Conservation (phyloP, 2,797 vertebrate species). For the Tamandua tetradactyla region DNA sequence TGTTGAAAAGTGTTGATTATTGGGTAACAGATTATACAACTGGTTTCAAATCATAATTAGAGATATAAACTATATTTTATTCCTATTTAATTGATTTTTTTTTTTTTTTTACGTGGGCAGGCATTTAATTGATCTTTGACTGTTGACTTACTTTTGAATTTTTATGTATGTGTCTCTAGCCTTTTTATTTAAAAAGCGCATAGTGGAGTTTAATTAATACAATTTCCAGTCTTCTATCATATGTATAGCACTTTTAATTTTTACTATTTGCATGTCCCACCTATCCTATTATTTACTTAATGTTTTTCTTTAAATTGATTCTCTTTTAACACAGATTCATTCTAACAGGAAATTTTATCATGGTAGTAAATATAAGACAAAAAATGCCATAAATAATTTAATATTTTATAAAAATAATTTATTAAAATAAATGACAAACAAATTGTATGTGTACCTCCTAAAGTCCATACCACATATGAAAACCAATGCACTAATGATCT, state of each 20-base stretch:
- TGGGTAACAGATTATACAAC: neutral
- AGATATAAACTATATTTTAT: neutral
- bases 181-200: neutral
- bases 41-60: neutral
- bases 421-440: too few species aligned
- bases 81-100: neutral
- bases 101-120: too few species aligned
- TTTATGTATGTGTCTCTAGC: neutral
- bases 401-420: too few species aligned
- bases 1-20: neutral
- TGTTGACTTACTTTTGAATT: neutral
- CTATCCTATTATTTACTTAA: neutral
- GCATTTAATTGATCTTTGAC: conserved; percentile 6
- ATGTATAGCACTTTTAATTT: neutral
- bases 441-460: neutral
- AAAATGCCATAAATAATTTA: neutral
- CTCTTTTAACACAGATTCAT: neutral
- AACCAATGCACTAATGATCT: neutral
- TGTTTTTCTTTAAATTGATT: neutral
- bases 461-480: neutral
- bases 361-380: neutral
- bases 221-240: neutral
- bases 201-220: neutral
- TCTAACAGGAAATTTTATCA: neutral
- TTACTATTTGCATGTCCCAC: neutral